phyloP scores from a whole-genome alignment of 1,140 invertebrate genomes.

The Caenorhabditis inopinata region DNA sequence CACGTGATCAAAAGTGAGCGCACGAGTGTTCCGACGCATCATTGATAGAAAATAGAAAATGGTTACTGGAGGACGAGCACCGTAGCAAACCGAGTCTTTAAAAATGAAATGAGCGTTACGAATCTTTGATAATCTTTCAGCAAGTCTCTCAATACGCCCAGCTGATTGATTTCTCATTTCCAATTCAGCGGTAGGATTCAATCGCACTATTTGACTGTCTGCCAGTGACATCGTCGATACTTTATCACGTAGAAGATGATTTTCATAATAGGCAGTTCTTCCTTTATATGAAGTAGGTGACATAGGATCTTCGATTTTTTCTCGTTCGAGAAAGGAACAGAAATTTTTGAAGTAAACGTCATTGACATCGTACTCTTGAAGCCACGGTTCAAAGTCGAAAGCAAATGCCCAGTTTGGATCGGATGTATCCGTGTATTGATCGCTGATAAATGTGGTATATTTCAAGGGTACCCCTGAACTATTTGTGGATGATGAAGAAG shows the following conservation, averaged over 20 bases:
- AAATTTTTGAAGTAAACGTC: conserved; percentile 6
- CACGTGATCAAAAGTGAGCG: neutral
- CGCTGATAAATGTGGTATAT: neutral
- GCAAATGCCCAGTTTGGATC: conserved; percentile 17
- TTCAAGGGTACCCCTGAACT: neutral
- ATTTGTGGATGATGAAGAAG: neutral
- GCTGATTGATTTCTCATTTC: neutral
- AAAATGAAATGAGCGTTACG: conserved; percentile 2
- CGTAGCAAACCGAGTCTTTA: neutral
- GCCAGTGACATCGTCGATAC: neutral
- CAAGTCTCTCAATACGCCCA: neutral
- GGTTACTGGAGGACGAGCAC: conserved; percentile 1
- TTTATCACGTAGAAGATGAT: neutral
- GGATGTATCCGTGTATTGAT: neutral
- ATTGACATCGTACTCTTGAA: conserved; percentile 1
- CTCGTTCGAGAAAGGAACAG: conserved; percentile 12
- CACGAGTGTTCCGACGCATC: neutral
- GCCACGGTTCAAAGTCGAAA: neutral
- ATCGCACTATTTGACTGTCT: neutral
- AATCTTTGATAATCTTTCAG: neutral
- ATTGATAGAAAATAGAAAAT: neutral
- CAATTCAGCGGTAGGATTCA: neutral
- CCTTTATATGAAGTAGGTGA: neutral
- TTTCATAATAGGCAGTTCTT: neutral
- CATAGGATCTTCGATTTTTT: conserved; percentile 10